phyloP scores from a whole-genome alignment of 2,113 vertebrate species.

The Pipra filicauda region DNA sequence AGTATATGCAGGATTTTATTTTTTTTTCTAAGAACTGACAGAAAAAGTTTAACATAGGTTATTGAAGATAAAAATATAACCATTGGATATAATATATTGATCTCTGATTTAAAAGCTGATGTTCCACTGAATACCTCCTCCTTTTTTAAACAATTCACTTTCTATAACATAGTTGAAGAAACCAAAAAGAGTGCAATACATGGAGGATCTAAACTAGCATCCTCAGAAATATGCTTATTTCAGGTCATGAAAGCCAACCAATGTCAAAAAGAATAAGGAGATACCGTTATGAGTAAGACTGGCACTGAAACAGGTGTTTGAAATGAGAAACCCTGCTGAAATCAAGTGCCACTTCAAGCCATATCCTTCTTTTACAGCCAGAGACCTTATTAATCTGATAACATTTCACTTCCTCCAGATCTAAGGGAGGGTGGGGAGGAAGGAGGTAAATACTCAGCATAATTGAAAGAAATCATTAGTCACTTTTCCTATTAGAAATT shows the following conservation, averaged over 20 bases:
- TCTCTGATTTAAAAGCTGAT: conserved; percentile 36
- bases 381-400: neutral
- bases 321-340: neutral
- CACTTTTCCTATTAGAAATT: neutral
- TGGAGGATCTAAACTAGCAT: neutral
- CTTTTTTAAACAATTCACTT: neutral
- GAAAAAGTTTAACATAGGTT: neutral
- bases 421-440: neutral
- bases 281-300: neutral
- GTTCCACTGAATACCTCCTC: neutral
- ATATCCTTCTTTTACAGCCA: neutral
- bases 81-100: neutral
- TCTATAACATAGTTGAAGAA: neutral
- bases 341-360: neutral
- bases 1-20: neutral
- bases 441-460: neutral
- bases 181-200: neutral
- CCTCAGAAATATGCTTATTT: neutral
- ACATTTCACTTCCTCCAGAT: neutral
- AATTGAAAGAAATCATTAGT: neutral
- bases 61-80: conserved; percentile 51
- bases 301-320: neutral
- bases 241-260: neutral
- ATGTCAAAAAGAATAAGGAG: neutral
- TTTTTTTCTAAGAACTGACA: neutral